Evolutionary conservation across 2,797 vertebrate genomes (phyloP), one percentile per base, ranked within the genome.

Genomic region (Molossus molossus): DNA sequence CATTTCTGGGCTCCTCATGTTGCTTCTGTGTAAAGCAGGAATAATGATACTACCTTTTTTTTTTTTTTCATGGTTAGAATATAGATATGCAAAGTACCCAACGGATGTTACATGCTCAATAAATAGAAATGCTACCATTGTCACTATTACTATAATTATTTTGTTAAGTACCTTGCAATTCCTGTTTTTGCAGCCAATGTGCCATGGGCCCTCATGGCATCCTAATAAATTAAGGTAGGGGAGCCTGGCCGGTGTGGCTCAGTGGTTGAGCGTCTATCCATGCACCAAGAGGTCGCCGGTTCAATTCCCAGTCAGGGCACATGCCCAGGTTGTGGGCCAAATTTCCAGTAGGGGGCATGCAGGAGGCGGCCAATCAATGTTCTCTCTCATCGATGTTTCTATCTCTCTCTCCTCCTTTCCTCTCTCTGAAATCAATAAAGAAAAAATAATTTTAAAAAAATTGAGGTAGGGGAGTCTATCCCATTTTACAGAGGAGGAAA

Each of bases 21-120:
- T 84, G 37, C 45, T 95, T 60, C 70, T 92, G 15, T 93, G 12
- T 80, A 62, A 81, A 92, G 27, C 17, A 48, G 20, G 6, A 86
- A 70, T 75, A 27, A 48, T 73, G 0, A 72, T 50, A 82, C 58
- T 91, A 25, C 81, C 10, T 76, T 88, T 65, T 77, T 57, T 57
- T 57, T 57, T 9, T 75, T 90, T 69, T 29, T 50, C 48, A 27
- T 90, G 55, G 67, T 40, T 58, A 77, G 57, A 87, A 80, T 88
- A 92, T 84, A 65, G 73, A 77, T 65, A 12, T 29, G 40, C 14
- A 57, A 53, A 70, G 20, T 87, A 4, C 14, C 37, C 27, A 70
- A 37, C 58, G 23, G 23, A 8, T 62, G 10, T 2, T 37, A 15
- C 17, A 29, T 57, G 20, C 27, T 67, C 58, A 77, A 1, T 72